Evolutionary conservation across 2,888 invertebrate genomes (phyloP).

Genomic region (Mythimna pallens): DNA sequence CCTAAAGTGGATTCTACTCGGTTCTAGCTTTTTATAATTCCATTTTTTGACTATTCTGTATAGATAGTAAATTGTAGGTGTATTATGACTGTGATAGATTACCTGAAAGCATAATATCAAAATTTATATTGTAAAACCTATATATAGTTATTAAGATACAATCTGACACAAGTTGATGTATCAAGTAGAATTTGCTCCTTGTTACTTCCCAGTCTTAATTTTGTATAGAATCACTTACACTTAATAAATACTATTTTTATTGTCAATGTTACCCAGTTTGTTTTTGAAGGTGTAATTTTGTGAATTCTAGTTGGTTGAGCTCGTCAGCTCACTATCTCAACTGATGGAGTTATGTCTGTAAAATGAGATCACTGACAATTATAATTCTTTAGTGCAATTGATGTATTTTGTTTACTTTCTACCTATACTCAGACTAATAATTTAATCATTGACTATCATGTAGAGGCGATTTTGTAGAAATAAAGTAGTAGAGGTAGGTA

Average conservation of each 20-base stretch:
- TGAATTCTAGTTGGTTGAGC: conserved; percentile 48
- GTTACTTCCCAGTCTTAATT: conserved; percentile 11
- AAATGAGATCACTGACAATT: conserved; percentile 84
- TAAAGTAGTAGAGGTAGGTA: neutral
- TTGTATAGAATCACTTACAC: conserved; percentile 19
- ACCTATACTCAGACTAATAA: neutral
- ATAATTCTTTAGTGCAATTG: conserved; percentile 90
- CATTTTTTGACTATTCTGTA: conserved; percentile 29
- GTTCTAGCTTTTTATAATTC: conserved; percentile 36
- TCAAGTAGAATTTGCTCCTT: conserved; percentile 37
- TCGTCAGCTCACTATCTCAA: conserved; percentile 62
- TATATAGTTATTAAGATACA: conserved; percentile 55
- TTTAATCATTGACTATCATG: neutral
- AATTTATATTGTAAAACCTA: conserved; percentile 58
- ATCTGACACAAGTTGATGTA: conserved; percentile 21
- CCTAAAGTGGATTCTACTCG: conserved; percentile 41
- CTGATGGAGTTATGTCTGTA: conserved; percentile 63
- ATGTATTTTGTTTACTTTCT: conserved; percentile 72
- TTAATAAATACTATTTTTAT: conserved; percentile 36
- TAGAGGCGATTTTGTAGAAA: neutral
- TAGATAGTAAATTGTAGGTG: conserved; percentile 63
- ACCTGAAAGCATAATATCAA: conserved; percentile 64
- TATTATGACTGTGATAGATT: conserved; percentile 65
- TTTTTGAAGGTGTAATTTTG: conserved; percentile 23
- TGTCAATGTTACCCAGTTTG: conserved; percentile 18